Percentiles rank a stretch among this genome's conserved stretches.
Evolutionary conservation across 1,140 invertebrate species (phyloP).

Genomic region (Drosophila trapezifrons): DNA sequence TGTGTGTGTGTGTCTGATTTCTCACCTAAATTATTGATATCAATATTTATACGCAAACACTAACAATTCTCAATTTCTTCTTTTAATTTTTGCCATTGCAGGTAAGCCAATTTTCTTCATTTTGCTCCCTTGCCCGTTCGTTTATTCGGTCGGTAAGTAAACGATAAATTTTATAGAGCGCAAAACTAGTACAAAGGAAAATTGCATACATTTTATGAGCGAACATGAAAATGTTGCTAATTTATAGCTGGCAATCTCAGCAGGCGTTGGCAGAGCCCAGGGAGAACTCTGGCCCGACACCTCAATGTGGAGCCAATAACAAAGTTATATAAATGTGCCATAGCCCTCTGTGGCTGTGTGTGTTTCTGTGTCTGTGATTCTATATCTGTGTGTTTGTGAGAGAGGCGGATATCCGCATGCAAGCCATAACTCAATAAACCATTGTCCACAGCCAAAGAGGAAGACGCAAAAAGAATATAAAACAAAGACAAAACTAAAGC

Average conservation of each 20-base stretch:
- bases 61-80: conserved; percentile 40
- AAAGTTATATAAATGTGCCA: conserved; percentile 66
- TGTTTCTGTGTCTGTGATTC: not conserved
- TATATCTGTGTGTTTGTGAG: conserved; percentile 25
- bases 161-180: conserved; percentile 48
- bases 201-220: conserved; percentile 65
- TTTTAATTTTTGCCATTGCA: conserved; percentile 52
- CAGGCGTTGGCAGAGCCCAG: conserved; percentile 18
- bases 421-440: conserved; percentile 81
- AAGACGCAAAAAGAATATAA: conserved; percentile 63
- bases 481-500: conserved; percentile 65
- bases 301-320: conserved; percentile 70
- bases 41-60: conserved; percentile 36
- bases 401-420: conserved; percentile 78
- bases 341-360: conserved; percentile 6
- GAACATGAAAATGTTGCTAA: conserved; percentile 76
- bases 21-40: conserved; percentile 43
- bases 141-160: conserved; percentile 42
- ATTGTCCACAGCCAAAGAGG: conserved; percentile 70
- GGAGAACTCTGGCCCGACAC: conserved; percentile 45
- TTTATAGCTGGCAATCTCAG: conserved; percentile 63
- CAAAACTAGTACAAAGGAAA: conserved; percentile 29
- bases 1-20: conserved; percentile 21
- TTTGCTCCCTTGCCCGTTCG: conserved; percentile 8
- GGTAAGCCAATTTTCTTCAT: conserved; percentile 62